Evolutionary conservation across 2,113 vertebrate species (phyloP).

Genomic region (Corydoras sp.): DNA sequence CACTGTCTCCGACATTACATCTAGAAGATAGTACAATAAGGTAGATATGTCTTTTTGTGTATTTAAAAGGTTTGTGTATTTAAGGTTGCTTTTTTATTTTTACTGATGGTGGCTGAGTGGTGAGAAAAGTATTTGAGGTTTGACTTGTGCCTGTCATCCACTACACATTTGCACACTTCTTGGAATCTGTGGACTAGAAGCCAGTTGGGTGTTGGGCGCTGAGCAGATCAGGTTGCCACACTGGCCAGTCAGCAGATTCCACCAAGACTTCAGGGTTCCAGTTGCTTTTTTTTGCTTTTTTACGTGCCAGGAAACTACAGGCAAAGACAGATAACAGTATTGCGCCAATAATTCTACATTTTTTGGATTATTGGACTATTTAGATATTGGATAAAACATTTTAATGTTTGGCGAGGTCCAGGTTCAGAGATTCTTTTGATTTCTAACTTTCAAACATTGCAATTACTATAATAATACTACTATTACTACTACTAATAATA

Average conservation of each 20-base stretch:
- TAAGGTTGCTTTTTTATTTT: background rate
- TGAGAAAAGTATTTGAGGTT: constrained; percentile 39
- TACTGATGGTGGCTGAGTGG: background rate
- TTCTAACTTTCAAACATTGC: too few relatives aligned
- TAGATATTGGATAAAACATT: too few relatives aligned
- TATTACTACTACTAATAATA: too few relatives aligned
- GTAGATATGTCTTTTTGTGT: too few relatives aligned
- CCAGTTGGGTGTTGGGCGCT: constrained; percentile 41
- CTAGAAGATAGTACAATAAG: too few relatives aligned
- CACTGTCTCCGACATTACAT: too few relatives aligned
- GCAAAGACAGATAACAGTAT: background rate
- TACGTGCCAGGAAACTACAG: constrained; percentile 4
- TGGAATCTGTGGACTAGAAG: constrained; percentile 31
- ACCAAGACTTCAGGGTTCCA: constrained; percentile 44
- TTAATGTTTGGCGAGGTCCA: too few relatives aligned
- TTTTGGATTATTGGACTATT: too few relatives aligned
- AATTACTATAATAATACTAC: too few relatives aligned
- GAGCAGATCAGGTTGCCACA: constrained; percentile 62
- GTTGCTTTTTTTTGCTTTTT: constrained; percentile 14
- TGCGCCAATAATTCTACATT: too few relatives aligned
- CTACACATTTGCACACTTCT: constrained; percentile 23
- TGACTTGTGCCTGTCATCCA: constrained; percentile 26
- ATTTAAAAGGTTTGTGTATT: constrained; percentile 5
- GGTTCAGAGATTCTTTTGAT: too few relatives aligned
- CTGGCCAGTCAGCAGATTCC: constrained; percentile 70